Percentiles rank a stretch among this genome's conserved stretches.
Evolutionary conservation across 2,797 vertebrate species (phyloP).

Genomic region (Lophius americanus): DNA sequence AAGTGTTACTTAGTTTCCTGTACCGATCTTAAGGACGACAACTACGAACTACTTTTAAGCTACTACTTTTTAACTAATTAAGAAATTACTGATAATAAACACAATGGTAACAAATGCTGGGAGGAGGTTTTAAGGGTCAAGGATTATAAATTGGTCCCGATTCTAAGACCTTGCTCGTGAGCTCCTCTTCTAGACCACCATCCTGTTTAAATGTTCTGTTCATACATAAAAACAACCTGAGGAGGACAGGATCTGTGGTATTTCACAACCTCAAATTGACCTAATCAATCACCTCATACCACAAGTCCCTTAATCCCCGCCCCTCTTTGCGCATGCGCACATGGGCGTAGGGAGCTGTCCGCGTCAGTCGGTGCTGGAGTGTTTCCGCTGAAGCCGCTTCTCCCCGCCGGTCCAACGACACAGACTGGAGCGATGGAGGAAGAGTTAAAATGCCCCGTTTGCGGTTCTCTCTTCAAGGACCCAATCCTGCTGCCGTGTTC

Average conservation of each 20-base stretch:
- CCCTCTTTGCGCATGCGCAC: slow-evolving; percentile 68
- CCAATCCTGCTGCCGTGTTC: slow-evolving; percentile 95
- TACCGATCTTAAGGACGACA: too few species aligned
- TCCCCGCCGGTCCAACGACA: slow-evolving; percentile 24
- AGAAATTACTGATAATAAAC: too few species aligned
- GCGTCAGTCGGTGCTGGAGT: slow-evolving; percentile 72
- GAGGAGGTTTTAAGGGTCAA: too few species aligned
- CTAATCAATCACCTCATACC: slow-evolving; percentile 44
- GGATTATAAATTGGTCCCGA: too few species aligned
- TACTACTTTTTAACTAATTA: too few species aligned
- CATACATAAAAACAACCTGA: background rate
- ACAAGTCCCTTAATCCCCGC: slow-evolving; percentile 37
- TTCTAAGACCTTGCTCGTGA: too few species aligned
- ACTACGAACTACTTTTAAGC: too few species aligned
- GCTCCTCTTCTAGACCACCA: too few species aligned
- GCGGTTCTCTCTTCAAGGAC: slow-evolving; percentile 92
- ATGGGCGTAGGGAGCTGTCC: slow-evolving; percentile 76
- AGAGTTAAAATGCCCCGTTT: slow-evolving; percentile 97
- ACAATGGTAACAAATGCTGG: too few species aligned
- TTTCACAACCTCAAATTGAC: slow-evolving; percentile 21
- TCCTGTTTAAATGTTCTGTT: background rate
- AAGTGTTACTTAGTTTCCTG: too few species aligned
- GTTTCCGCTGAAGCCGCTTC: slow-evolving; percentile 56
- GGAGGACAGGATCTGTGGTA: slow-evolving; percentile 2
- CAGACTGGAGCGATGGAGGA: slow-evolving; percentile 89